Conservation (phyloP, 2,797 vertebrate species). For the Halcyon badia region DNA sequence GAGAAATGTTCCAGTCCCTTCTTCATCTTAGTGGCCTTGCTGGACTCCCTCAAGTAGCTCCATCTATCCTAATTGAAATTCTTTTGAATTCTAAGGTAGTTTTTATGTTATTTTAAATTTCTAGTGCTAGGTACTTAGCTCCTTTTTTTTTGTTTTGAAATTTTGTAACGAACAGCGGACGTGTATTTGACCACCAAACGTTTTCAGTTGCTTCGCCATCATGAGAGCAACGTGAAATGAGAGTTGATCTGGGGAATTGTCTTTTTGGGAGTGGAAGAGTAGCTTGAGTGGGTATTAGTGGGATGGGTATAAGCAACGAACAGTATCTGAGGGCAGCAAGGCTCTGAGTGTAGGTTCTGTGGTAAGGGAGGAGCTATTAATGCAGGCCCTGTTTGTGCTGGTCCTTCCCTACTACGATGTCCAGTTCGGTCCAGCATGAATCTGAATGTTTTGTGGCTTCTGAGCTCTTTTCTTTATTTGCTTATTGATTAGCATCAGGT, state of each 20-base stretch:
- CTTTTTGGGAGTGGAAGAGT: background rate
- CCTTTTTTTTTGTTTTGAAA: background rate
- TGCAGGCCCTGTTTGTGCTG: background rate
- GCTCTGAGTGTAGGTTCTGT: background rate
- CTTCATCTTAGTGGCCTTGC: background rate
- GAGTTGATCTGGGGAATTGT: background rate
- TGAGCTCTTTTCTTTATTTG: background rate
- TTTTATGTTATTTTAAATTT: background rate
- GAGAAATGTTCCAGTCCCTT: background rate
- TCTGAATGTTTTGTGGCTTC: background rate
- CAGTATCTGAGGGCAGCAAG: background rate
- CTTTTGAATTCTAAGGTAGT: background rate
- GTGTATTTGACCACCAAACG: background rate
- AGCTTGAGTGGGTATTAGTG: background rate
- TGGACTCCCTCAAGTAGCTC: background rate
- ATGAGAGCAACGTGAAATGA: accelerated
- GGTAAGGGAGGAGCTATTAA: background rate
- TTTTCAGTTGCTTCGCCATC: background rate
- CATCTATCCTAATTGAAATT: background rate
- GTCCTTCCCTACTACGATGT: background rate
- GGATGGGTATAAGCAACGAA: background rate
- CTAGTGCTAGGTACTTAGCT: background rate
- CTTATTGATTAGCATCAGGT: background rate
- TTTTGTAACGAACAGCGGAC: background rate
- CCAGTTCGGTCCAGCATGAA: background rate